Base-by-base conservation (phyloP, 2,888 invertebrate species). In the Andricus quercusramuli region DNA sequence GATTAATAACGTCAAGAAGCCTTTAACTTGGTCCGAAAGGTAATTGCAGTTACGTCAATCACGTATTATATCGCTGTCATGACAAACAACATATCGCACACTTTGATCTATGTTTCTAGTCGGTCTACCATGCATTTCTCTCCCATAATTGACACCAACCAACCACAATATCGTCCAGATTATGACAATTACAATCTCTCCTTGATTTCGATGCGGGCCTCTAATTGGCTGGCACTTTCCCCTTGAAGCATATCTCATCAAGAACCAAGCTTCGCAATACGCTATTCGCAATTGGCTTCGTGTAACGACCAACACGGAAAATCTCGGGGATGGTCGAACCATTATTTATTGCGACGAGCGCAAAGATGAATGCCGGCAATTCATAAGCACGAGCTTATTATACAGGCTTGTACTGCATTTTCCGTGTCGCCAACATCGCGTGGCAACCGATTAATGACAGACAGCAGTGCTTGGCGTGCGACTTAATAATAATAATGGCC, bases 101-200 rank as follows among this genome's bases (percentile, higher is more conserved):
- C 68, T 76, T 62, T 78, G 64, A 47, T 80, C 70, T 83, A 80
- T 59, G 80, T 78, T 79, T 86, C 87, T 85, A 85, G 83, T 85
- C 83, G 82, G 81, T 70, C 78, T 80, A 83, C 80, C 82, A 83
- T 81, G 81, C 85, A 81, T 86, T 88, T 88, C 86, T 41, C 84
- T 85, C 80, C 81, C 59, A 83, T 89, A 89, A 89, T 88, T 89
- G 89, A 88, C 89, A 47, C 47, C 47, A 47, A 87, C 86, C 79
- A 79, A 84, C 82, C 85, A 89, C 86, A 87, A 87, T 87, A 87
- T 87, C 86, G 85, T 86, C 81, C 87, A 85, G 83, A 90, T 90
- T 89, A 88, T 86, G 88, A 90, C 88, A 88, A 89, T 90, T 90
- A 90, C 86, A 88, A 89, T 86, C 84, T 83, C 70, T 56, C 47